phyloP scores from a whole-genome alignment of 2,113 vertebrate species.

The Macaca nemestrina region DNA sequence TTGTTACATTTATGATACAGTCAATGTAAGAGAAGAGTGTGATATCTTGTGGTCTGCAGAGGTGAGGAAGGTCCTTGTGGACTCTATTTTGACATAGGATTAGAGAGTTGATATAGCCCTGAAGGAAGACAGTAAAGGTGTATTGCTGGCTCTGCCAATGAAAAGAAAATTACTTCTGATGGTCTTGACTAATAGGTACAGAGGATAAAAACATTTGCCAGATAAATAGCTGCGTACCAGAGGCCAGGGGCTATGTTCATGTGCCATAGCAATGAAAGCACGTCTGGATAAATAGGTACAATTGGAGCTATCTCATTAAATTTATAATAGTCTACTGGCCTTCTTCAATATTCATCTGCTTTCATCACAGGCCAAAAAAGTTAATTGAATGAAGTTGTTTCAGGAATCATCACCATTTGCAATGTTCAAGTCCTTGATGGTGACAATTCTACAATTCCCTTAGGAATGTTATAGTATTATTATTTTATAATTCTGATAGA shows the following conservation, averaged over 20 bases:
- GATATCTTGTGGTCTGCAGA: background rate
- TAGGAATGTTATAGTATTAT: background rate
- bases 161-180: background rate
- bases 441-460: background rate
- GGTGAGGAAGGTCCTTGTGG: background rate
- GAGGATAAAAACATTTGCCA: background rate
- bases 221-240: background rate
- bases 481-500: background rate
- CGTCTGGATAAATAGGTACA: background rate
- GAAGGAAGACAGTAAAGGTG: background rate
- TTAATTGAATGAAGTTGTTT: background rate
- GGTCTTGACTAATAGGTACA: background rate
- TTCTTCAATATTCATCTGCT: background rate
- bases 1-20: background rate
- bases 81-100: background rate
- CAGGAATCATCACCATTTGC: too few species aligned
- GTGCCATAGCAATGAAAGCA: conserved; percentile 20
- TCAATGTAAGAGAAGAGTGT: background rate
- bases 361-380: background rate
- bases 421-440: background rate
- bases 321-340: background rate
- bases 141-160: background rate
- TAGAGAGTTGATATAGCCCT: background rate
- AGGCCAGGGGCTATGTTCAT: background rate
- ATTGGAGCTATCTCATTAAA: background rate